phyloP scores from a whole-genome alignment of 2,797 vertebrate species.

The Microctenopoma steveboyesi region DNA sequence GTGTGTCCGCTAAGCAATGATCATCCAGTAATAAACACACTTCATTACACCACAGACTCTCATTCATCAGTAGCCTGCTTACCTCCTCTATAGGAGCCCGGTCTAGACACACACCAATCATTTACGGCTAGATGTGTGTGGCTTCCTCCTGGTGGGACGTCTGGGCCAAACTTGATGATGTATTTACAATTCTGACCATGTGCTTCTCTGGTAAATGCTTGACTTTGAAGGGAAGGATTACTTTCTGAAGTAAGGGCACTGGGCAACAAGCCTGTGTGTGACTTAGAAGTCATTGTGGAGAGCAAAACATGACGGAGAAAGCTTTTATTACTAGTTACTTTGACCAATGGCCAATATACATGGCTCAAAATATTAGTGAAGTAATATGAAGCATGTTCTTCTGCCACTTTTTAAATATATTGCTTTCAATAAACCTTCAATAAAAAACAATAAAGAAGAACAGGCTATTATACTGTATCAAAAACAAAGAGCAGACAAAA shows the following conservation, averaged over 20 bases:
- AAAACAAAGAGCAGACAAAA: slow-evolving; percentile 22
- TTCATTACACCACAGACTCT: slow-evolving; percentile 77
- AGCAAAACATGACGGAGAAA: slow-evolving; percentile 28
- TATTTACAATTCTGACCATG: slow-evolving; percentile 71
- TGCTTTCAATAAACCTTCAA: background rate
- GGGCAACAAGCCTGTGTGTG: slow-evolving; percentile 53
- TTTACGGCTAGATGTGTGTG: slow-evolving; percentile 48
- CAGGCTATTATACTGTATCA: background rate
- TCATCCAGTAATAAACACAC: slow-evolving; percentile 76
- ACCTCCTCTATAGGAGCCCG: slow-evolving; percentile 52
- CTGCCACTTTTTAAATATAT: background rate
- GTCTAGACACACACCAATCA: slow-evolving; percentile 55
- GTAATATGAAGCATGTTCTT: slow-evolving; percentile 9
- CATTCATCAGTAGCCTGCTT: slow-evolving; percentile 72
- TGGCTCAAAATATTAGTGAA: slow-evolving; percentile 8
- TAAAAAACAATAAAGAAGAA: slow-evolving; percentile 1
- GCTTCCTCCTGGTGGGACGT: slow-evolving; percentile 55
- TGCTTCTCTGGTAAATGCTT: slow-evolving; percentile 51
- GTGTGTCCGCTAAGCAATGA: slow-evolving; percentile 65
- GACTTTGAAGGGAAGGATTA: slow-evolving; percentile 64
- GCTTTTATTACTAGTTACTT: slow-evolving; percentile 24
- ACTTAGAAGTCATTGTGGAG: slow-evolving; percentile 49
- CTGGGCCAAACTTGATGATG: slow-evolving; percentile 59
- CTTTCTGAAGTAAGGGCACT: slow-evolving; percentile 54
- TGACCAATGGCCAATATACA: slow-evolving; percentile 24